Percentiles rank a stretch among this genome's conserved stretches.
phyloP scores from a whole-genome alignment of 2,888 invertebrate species.

The Diachrysia chrysitis region DNA sequence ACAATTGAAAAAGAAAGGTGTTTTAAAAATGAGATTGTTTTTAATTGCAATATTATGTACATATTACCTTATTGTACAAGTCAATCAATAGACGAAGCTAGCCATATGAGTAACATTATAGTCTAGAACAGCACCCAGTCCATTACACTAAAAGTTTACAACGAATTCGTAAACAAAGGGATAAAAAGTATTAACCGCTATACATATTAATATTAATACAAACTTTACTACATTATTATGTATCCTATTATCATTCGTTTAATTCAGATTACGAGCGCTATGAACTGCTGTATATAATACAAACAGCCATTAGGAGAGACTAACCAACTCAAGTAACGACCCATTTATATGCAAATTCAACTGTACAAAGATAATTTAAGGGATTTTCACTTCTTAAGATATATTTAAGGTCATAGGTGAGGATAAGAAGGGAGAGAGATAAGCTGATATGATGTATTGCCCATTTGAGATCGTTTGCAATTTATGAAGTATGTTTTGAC shows the following conservation, averaged over 20 bases:
- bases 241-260: slow-evolving; percentile 62
- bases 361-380: slow-evolving; percentile 75
- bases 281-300: slow-evolving; percentile 70
- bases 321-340: slow-evolving; percentile 76
- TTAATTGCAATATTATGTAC: no score
- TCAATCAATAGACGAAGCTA: no score
- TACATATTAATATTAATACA: slow-evolving; percentile 5
- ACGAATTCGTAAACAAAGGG: slow-evolving; percentile 8
- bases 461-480: slow-evolving; percentile 17
- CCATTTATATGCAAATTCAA: slow-evolving; percentile 84
- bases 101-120: no score
- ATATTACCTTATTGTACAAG: no score
- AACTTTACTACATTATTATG: slow-evolving; percentile 44
- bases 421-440: slow-evolving; percentile 38
- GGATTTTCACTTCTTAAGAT: slow-evolving; percentile 68
- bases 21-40: no score
- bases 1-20: no score
- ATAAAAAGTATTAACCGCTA: slow-evolving; percentile 18
- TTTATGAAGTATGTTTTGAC: slow-evolving; percentile 12
- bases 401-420: slow-evolving; percentile 49
- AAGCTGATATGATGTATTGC: slow-evolving; percentile 38
- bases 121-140: not conserved
- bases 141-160: not conserved
- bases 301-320: slow-evolving; percentile 76
- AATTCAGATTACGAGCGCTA: slow-evolving; percentile 64